A percentile compares a stretch with the other conserved stretches of the same genome.
phyloP scores from a whole-genome alignment of 2,888 invertebrate genomes.

The Myopa testacea region DNA sequence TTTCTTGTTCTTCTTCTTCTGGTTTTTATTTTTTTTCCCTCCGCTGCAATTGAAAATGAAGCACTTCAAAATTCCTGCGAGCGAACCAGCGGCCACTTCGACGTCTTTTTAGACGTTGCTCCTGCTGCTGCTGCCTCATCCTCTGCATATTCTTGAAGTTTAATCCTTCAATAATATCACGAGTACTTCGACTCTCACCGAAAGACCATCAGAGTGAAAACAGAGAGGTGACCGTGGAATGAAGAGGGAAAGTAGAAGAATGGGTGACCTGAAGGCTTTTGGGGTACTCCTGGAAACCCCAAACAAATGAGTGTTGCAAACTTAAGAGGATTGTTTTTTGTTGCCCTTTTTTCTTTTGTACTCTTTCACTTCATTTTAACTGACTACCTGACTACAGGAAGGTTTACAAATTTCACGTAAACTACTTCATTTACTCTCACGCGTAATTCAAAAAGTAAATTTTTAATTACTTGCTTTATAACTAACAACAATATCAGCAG shows the following conservation, averaged over 20 bases:
- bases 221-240: neutral
- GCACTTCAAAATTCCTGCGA: neutral
- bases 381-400: neutral
- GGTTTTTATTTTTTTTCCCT: neutral
- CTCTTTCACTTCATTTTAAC: neutral
- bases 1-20: neutral
- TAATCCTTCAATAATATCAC: slow-evolving; percentile 38
- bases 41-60: neutral
- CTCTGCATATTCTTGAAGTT: slow-evolving; percentile 5
- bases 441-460: slow-evolving; percentile 36
- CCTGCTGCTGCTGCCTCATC: neutral
- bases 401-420: slow-evolving; percentile 15
- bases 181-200: neutral
- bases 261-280: too few relatives aligned
- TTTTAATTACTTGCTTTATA: slow-evolving; percentile 30
- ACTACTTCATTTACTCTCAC: slow-evolving; percentile 34
- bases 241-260: neutral
- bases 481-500: slow-evolving; percentile 9
- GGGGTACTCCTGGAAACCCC: neutral
- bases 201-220: neutral
- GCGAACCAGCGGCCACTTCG: neutral
- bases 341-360: neutral
- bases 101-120: too few relatives aligned
- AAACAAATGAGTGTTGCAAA: neutral
- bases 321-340: neutral